Conservation (phyloP, 2,888 invertebrate genomes). For the Philonicus albiceps region DNA sequence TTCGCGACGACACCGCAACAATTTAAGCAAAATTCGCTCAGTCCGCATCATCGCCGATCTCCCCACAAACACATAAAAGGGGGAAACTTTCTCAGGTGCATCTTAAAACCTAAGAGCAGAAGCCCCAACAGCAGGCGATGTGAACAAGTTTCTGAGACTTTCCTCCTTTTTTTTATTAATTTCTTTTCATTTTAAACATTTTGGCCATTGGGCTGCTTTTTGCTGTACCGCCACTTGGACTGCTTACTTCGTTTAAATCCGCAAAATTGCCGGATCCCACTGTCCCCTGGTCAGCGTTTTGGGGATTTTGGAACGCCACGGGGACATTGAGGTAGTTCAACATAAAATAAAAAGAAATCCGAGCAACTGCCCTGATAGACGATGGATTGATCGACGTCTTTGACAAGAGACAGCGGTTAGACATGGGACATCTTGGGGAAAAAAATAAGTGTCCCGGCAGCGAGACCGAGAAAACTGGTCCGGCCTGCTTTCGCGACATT, state of each 20-base stretch:
- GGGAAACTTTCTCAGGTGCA: not conserved
- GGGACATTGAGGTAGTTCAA: not conserved
- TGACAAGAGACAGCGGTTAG: slow-evolving; percentile 27
- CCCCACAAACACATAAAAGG: not conserved
- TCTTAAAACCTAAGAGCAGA: not conserved
- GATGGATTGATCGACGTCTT: slow-evolving; percentile 14
- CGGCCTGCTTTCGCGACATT: slow-evolving; percentile 17
- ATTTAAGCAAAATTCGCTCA: not conserved
- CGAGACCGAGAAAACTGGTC: slow-evolving; percentile 28
- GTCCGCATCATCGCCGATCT: not conserved
- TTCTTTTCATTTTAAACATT: not conserved
- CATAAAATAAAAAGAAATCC: not conserved
- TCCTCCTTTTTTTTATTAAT: not conserved
- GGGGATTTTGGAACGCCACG: not conserved
- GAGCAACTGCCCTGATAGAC: not conserved
- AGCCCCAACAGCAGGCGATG: not conserved
- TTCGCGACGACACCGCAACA: not conserved
- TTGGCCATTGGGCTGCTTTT: not conserved
- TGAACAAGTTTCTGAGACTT: not conserved
- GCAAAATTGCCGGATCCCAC: not conserved
- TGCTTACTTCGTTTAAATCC: not conserved
- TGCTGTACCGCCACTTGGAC: not conserved
- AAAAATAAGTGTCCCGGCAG: not conserved
- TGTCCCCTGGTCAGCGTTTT: not conserved
- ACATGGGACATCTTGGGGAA: not conserved